Evolutionary conservation across 2,888 invertebrate genomes (phyloP), one percentile per base, ranked within the genome.

Genomic region (Tetragnatha montana): DNA sequence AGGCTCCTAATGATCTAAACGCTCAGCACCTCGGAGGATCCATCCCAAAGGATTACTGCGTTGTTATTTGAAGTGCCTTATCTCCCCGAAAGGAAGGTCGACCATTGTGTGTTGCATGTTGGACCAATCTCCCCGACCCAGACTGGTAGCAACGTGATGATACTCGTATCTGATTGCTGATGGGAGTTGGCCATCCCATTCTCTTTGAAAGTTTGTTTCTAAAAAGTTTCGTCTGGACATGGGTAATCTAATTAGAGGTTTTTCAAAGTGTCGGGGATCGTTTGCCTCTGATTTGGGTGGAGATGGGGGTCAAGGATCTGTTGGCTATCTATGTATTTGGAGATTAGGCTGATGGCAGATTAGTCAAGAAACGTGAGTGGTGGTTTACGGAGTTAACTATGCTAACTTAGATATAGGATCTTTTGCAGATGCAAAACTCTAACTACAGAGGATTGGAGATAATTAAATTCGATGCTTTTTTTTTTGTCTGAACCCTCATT

Each of bases 201-300:
- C 71, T 35, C 4, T 71, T 81, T 49, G 12, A 12, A 35, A 35
- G 21, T n/a, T 7, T 10, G 69, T 21, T 81, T 81, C 69, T 69
- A 49, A 81, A 81, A 71, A 70, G n/a, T 14, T 21, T 50, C 10
- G 81, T 71, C 81, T 81, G 81, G 81, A 71, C 70, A 71, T 19
- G 12, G 69, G 81, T 19, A n/a, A 71, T 49, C 19, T 19, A 70
- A 70, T 81, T 49, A 81, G 49, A 19, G 71, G 70, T 14, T 12
- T 81, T 81, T 50, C 19, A 71, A 70, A 35, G 35, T 71, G 17
- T 21, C 47, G 19, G 4, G 35, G 8, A 17, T 7, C 21, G 8
- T n/a, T 49, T 49, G n/a, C 75, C 17, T 21, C 22, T 14, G 22
- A 60, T 60, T 17, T 19, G 75, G 60, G 60, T 60, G 60, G 60